These are phyloP conservation scores for Trematomus bernacchii DNA, from an alignment of 2,797 vertebrate species.

Conservation along the genomic window DNA sequence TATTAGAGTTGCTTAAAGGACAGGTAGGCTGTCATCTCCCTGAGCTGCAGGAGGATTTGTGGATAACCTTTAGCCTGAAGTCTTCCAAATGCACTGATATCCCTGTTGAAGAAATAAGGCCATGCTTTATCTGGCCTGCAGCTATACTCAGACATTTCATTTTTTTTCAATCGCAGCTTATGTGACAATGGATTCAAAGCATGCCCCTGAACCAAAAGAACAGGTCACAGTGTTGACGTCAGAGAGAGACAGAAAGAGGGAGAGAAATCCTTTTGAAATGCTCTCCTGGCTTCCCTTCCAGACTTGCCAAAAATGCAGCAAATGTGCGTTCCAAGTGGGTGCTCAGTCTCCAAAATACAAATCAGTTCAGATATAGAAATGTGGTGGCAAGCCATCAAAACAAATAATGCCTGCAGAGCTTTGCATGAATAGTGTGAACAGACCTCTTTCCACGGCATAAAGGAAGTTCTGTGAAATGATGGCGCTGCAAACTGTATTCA, in stretches of 20 bases:
- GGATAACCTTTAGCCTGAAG: conserved; percentile 70
- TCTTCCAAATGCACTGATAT: conserved; percentile 47
- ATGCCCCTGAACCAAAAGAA: conserved; percentile 54
- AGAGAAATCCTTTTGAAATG: conserved; percentile 23
- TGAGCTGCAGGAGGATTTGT: conserved; percentile 50
- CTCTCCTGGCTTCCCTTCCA: conserved; percentile 6
- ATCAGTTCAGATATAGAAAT: not conserved
- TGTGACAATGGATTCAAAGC: conserved; percentile 55
- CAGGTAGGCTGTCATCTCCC: conserved; percentile 41
- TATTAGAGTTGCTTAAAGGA: conserved; percentile 58
- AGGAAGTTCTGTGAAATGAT: not conserved
- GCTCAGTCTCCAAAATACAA: not conserved
- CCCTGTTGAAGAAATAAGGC: conserved; percentile 36
- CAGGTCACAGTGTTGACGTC: conserved; percentile 46
- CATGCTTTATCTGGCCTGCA: conserved; percentile 45
- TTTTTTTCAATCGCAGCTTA: conserved; percentile 50
- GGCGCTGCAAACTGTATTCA: not conserved
- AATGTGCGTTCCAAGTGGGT: not conserved
- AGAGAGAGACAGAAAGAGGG: conserved; percentile 7
- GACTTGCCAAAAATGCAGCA: not conserved
- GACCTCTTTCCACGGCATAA: not conserved
- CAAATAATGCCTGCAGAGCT: not conserved
- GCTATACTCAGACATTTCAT: conserved; percentile 34
- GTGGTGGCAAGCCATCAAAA: not conserved
- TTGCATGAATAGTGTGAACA: not conserved